These are phyloP conservation scores for Boloria euphrosyne DNA, from an alignment of 2,888 invertebrate genomes.

Conservation along the genomic window DNA sequence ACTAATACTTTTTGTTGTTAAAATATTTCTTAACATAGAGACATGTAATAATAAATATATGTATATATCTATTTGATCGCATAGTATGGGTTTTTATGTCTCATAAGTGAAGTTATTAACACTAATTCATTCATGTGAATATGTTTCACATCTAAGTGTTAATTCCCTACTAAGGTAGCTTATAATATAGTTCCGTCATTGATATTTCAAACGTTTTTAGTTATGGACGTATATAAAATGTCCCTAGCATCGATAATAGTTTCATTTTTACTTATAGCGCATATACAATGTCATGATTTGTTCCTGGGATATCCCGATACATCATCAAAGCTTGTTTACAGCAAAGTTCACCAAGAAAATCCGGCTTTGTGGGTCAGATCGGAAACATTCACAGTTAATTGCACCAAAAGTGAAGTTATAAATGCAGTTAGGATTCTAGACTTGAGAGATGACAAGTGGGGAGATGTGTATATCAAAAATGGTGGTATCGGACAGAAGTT, in stretches of 20 bases:
- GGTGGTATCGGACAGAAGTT: constrained; percentile 65
- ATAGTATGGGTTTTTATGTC: too few species aligned
- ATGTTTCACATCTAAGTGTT: constrained; percentile 15
- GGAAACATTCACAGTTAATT: constrained; percentile 60
- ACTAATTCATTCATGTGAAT: constrained; percentile 22
- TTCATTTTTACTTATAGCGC: constrained; percentile 27
- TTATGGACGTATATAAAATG: constrained; percentile 33
- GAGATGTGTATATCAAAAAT: constrained; percentile 57
- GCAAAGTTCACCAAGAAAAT: constrained; percentile 64
- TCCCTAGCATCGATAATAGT: constrained; percentile 33
- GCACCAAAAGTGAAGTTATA: constrained; percentile 60
- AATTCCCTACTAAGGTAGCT: constrained; percentile 13
- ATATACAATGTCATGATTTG: constrained; percentile 43
- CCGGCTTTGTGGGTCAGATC: constrained; percentile 65
- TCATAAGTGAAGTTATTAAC: constrained; percentile 10
- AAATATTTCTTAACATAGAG: too few species aligned
- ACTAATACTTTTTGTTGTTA: too few species aligned
- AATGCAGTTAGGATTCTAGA: constrained; percentile 64
- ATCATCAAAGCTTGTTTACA: constrained; percentile 62
- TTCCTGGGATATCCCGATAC: constrained; percentile 59
- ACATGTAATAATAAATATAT: too few species aligned
- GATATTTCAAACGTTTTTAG: constrained; percentile 4
- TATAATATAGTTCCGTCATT: not conserved
- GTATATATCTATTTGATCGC: too few species aligned
- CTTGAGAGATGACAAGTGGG: constrained; percentile 61